Percentiles rank a stretch among this genome's conserved stretches.
Evolutionary conservation across 1,140 invertebrate species (phyloP).

Genomic region (Cardiocondyla obscurior): DNA sequence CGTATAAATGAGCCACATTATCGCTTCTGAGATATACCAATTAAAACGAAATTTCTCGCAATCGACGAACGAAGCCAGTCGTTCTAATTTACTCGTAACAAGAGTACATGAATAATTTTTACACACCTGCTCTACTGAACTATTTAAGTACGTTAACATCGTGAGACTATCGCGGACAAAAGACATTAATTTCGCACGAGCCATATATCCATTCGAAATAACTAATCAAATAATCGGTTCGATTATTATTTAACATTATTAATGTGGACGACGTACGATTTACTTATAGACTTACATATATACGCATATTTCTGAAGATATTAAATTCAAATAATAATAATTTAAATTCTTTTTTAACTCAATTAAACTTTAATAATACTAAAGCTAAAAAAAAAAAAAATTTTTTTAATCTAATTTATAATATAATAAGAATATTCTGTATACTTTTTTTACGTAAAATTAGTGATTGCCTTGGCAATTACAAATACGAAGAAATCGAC

Average conservation of each 20-base stretch:
- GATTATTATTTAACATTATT: background rate
- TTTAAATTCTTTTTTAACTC: too few species aligned
- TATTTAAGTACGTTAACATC: conserved; percentile 16
- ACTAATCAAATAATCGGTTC: conserved; percentile 68
- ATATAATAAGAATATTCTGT: background rate
- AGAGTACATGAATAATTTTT: conserved; percentile 6
- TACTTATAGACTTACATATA: background rate
- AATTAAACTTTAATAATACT: background rate
- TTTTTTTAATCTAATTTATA: background rate
- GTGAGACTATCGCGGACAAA: conserved; percentile 50
- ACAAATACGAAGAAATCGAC: conserved; percentile 14
- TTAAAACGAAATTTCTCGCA: conserved; percentile 17
- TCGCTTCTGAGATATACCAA: background rate
- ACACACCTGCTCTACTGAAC: background rate
- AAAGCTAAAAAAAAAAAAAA: background rate
- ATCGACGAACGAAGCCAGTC: background rate
- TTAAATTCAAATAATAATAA: too few species aligned
- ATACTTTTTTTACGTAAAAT: background rate
- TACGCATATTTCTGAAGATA: background rate
- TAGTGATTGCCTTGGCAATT: background rate
- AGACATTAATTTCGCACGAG: conserved; percentile 57
- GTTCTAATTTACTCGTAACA: background rate
- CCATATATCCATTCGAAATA: conserved; percentile 65
- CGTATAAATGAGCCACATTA: conserved; percentile 7
- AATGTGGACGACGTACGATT: background rate